Conservation (phyloP, 2,888 invertebrate species). For the Marronus borbonicus region DNA sequence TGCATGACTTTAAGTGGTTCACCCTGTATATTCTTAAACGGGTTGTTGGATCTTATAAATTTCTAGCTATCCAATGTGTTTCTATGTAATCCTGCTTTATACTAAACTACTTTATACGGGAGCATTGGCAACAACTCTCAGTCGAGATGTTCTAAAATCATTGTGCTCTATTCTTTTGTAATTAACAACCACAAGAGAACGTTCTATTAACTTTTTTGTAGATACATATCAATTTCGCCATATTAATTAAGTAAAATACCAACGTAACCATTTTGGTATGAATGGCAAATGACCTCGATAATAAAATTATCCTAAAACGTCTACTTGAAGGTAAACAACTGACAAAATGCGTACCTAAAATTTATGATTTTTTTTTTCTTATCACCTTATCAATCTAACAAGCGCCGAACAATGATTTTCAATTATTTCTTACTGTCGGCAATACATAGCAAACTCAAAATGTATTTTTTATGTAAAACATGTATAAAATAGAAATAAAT, state of each 20-base stretch:
- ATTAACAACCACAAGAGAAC: too few relatives aligned
- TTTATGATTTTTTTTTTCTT: background rate
- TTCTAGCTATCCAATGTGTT: too few relatives aligned
- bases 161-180: too few relatives aligned
- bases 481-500: too few relatives aligned
- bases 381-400: conserved; percentile 19
- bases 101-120: too few relatives aligned
- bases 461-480: background rate
- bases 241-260: background rate
- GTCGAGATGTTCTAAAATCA: too few relatives aligned
- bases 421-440: conserved; percentile 1
- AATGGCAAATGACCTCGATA: conserved; percentile 13
- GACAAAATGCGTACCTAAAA: conserved; percentile 1
- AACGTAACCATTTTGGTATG: too few relatives aligned
- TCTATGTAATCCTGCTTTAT: too few relatives aligned
- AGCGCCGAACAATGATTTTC: conserved; percentile 1
- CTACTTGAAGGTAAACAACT: conserved; percentile 21
- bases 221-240: conserved; percentile 1
- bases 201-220: background rate
- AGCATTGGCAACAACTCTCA: too few relatives aligned
- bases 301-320: conserved; percentile 24
- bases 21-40: too few relatives aligned
- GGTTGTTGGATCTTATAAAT: too few relatives aligned
- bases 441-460: background rate
- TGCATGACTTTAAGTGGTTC: too few relatives aligned